Base-by-base conservation (phyloP, 2,797 vertebrate genomes). In the Crenichthys baileyi region DNA sequence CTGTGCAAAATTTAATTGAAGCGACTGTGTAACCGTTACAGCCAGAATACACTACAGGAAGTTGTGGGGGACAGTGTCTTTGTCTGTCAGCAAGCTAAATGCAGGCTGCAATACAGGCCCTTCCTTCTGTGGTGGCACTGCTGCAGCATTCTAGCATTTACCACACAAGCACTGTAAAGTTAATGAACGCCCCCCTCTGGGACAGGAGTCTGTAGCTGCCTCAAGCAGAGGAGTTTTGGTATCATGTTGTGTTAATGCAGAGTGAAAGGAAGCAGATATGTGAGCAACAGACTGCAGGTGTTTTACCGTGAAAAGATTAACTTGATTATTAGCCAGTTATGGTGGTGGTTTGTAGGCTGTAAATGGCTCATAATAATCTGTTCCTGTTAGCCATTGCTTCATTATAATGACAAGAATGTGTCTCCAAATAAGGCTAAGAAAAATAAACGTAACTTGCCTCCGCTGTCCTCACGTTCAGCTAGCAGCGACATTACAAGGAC, bases 61-160 rank as follows among this genome's bases (percentile, higher is more conserved):
- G 65, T 68, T 68, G 65, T 68, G 65, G 39, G 39, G 39, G 65
- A 15, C 65, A 44, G n/a, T 8, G 67, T 48, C 41, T 70, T 46
- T 46, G 44, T 24, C 20, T 41, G 63, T 8, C 5, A 9, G 67
- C 46, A 48, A 48, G 44, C 44, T 26, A 70, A 48, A 26, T 29
- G 44, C 6, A 70, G 44, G 15, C 44, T 16, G 41, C 24, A 16
- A 16, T 48, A 70, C 7, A 70, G 67, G 67, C 44, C 67, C 46
- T 70, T 70, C 13, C 44, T 70, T 70, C 67, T 44, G 7, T 70
- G 67, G 41, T 70, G 67, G 24, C 24, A 16, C n/a, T 26, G 8
- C 12, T 70, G 12, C 67, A 70, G 24, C 44, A 15, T 46, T n/a
- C 46, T 7, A 18, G 15, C 24, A 48, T 70, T 70, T 15, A 70